Percentiles rank a stretch among this genome's conserved stretches.
Conservation (phyloP, 2,797 vertebrate genomes). For the Morus bassanus region DNA sequence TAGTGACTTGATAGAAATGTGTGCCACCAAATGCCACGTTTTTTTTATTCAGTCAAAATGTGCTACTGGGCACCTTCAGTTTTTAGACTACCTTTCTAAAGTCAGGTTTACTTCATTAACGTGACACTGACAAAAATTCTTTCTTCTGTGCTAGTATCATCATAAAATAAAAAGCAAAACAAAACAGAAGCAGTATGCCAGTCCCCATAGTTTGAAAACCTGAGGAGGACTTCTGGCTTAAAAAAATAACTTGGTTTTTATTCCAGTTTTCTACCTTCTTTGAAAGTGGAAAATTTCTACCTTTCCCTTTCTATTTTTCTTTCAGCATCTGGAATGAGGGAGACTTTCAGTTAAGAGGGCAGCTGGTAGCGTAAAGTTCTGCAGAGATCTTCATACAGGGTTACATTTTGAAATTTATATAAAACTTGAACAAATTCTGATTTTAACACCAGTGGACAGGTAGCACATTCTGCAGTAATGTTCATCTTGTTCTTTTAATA, state of each 20-base stretch:
- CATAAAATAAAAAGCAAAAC: not conserved
- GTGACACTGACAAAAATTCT: not conserved
- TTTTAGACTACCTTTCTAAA: not conserved
- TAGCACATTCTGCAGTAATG: not conserved
- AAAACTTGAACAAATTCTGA: not conserved
- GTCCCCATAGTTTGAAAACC: not conserved
- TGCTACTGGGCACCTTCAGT: not conserved
- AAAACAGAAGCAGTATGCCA: not conserved
- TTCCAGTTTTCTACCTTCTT: not conserved
- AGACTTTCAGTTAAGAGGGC: not conserved
- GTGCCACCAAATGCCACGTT: not conserved
- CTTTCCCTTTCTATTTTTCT: not conserved
- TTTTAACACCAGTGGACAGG: not conserved
- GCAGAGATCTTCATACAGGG: not conserved
- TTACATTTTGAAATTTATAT: not conserved
- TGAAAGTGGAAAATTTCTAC: not conserved
- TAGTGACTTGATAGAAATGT: not conserved
- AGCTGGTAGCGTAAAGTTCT: not conserved
- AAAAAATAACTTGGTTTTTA: not conserved
- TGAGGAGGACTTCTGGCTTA: not conserved
- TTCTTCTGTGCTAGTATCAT: not conserved
- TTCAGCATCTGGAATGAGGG: not conserved
- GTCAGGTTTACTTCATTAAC: not conserved
- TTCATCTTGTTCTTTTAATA: not conserved
- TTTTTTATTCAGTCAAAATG: not conserved